Conservation (phyloP, 2,888 invertebrate genomes). For the Apodemia zela region DNA sequence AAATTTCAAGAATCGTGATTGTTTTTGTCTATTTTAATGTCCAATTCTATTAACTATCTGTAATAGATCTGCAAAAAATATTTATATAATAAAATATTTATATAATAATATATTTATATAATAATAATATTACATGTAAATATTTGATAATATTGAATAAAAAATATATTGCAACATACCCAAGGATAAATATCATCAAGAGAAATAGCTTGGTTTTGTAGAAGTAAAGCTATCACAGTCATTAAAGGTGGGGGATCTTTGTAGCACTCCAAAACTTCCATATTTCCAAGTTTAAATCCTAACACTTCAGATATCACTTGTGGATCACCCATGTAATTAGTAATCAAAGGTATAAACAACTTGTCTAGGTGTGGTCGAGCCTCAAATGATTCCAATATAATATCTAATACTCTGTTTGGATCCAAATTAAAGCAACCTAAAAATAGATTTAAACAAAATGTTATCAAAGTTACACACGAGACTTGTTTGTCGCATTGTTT, state of each 20-base stretch:
- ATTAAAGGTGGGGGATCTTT: constrained; percentile 91
- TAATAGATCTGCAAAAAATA: too few species aligned
- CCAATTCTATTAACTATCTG: too few species aligned
- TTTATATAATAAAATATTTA: too few species aligned
- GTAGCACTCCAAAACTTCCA: constrained; percentile 77
- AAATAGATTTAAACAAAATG: constrained; percentile 37
- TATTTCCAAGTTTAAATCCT: constrained; percentile 93
- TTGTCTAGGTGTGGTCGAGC: constrained; percentile 88
- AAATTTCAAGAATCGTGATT: too few species aligned
- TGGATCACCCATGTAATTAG: constrained; percentile 92
- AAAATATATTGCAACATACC: constrained; percentile 77
- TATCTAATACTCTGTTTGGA: constrained; percentile 97
- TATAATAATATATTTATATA: too few species aligned
- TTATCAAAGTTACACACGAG: too few species aligned
- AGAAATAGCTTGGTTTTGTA: constrained; percentile 92
- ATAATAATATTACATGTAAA: too few species aligned
- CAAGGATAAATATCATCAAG: constrained; percentile 95
- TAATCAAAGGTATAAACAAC: constrained; percentile 90
- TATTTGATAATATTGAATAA: neutral
- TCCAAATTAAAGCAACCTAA: constrained; percentile 99
- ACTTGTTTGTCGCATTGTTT: too few species aligned
- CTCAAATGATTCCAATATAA: constrained; percentile 98
- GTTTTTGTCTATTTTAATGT: too few species aligned
- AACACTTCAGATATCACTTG: constrained; percentile 94
- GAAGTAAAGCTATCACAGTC: constrained; percentile 92